Evolutionary conservation across 2,888 invertebrate genomes (phyloP), one percentile per base, ranked within the genome.

Genomic region (Papilio gigon): DNA sequence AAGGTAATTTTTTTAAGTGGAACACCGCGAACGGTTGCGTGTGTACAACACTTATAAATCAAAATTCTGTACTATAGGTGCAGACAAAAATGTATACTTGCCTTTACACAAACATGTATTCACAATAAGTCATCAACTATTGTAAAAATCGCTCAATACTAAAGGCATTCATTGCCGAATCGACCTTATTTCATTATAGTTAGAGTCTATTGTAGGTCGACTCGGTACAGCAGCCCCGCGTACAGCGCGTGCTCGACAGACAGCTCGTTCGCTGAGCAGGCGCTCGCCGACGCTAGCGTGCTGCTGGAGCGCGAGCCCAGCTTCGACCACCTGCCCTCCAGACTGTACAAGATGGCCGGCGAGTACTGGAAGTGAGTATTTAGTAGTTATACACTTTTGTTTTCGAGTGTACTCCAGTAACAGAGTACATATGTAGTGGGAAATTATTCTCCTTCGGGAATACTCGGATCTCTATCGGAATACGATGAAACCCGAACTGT

Each of bases 341-440:
- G 95, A 76, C 93, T 96, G 72, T 96, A 96, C 85, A 95, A 94
- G 85, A 93, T 94, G 85, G 95, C 95, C 37, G 95, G 95, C 68
- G 95, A 96, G 85, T 96, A 96, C 90, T 96, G 96, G 96, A 96
- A 96, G 96, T 96, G 79, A 93, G 96, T 94, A n/a, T n/a, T n/a
- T n/a, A n/a, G n/a, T n/a, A n/a, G n/a, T n/a, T n/a, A n/a, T n/a
- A n/a, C n/a, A n/a, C n/a, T 42, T 42, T 42, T 2, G 17, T 42
- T 42, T 17, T 42, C 17, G 1, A 42, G 17, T 42, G 42, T 42
- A 42, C 37, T 1, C 11, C 9, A n/a, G n/a, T n/a, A n/a, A n/a
- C n/a, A n/a, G n/a, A n/a, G n/a, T n/a, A n/a, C n/a, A n/a, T n/a
- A n/a, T n/a, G n/a, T n/a, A n/a, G n/a, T n/a, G n/a, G n/a, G n/a